phyloP scores from a whole-genome alignment of 2,888 invertebrate species.

The Parnassius mnemosyne region DNA sequence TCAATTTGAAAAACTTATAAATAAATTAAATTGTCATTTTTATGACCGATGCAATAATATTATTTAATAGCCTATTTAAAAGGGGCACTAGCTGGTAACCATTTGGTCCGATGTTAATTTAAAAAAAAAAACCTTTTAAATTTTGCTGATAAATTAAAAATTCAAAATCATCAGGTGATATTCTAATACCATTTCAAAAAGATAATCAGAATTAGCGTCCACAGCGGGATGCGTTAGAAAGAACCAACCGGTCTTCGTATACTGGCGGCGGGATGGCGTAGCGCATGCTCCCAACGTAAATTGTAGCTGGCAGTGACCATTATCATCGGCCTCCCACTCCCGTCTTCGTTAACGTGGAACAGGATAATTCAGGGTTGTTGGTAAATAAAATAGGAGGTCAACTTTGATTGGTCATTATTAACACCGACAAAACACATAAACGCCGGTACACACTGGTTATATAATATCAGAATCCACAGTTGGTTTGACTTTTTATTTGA shows the following conservation, averaged over 20 bases:
- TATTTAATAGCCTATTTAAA: conserved; percentile 11
- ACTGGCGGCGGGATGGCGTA: conserved; percentile 46
- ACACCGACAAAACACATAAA: conserved; percentile 41
- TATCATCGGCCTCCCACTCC: conserved; percentile 41
- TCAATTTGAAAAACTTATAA: too few species aligned
- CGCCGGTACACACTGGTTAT: conserved; percentile 34
- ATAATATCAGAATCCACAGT: conserved; percentile 64
- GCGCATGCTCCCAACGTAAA: conserved; percentile 63
- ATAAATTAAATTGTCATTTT: too few species aligned
- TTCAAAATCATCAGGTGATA: conserved; percentile 4
- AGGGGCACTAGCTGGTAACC: conserved; percentile 36
- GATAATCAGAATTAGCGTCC: conserved; percentile 6
- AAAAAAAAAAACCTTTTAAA: neutral
- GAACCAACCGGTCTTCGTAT: conserved; percentile 43
- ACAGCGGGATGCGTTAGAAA: conserved; percentile 44
- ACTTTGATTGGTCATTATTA: conserved; percentile 36
- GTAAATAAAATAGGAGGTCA: conserved; percentile 35
- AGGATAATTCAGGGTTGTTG: conserved; percentile 26
- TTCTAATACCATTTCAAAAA: conserved; percentile 6
- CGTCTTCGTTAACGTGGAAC: conserved; percentile 27
- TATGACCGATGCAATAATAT: neutral
- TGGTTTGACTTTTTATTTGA: conserved; percentile 51
- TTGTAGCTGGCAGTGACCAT: conserved; percentile 45
- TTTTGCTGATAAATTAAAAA: neutral
- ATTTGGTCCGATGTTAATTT: neutral